A percentile compares a stretch with the other conserved stretches of the same genome.
Conservation (phyloP, 2,113 vertebrate species). For the Zonotrichia leucophrys region DNA sequence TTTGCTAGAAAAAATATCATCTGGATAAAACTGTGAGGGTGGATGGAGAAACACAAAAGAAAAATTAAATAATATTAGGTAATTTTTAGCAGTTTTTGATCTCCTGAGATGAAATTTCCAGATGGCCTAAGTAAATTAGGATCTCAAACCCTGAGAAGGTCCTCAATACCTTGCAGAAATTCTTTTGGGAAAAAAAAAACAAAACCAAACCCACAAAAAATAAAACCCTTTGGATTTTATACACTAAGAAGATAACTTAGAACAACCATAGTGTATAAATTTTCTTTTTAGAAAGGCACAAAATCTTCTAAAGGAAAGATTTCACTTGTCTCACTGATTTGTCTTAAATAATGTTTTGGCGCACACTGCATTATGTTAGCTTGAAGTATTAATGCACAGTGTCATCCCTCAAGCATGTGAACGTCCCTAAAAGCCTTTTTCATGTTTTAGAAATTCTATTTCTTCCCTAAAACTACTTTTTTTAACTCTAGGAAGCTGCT, state of each 20-base stretch:
- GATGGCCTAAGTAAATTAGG: neutral
- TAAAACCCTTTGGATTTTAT: neutral
- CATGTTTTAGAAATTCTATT: neutral
- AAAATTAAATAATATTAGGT: neutral
- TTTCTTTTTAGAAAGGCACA: neutral
- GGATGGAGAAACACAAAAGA: neutral
- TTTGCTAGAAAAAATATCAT: neutral
- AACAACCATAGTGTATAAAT: neutral
- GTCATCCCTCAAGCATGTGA: neutral
- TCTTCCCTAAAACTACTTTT: neutral
- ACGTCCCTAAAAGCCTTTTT: neutral
- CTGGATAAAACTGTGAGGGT: neutral
- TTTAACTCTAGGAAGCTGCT: neutral
- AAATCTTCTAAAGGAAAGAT: neutral
- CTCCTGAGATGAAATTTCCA: neutral
- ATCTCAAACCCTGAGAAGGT: neutral
- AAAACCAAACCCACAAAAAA: too few species aligned
- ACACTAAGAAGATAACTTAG: neutral
- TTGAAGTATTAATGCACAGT: neutral
- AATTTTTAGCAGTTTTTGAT: neutral
- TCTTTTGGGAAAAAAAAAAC: neutral
- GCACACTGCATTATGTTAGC: accelerated
- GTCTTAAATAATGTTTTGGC: neutral
- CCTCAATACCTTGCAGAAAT: neutral
- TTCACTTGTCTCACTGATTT: neutral